Base-by-base conservation (phyloP, 64 coral and sea anemone species). In the Pocillopora damicornis region DNA sequence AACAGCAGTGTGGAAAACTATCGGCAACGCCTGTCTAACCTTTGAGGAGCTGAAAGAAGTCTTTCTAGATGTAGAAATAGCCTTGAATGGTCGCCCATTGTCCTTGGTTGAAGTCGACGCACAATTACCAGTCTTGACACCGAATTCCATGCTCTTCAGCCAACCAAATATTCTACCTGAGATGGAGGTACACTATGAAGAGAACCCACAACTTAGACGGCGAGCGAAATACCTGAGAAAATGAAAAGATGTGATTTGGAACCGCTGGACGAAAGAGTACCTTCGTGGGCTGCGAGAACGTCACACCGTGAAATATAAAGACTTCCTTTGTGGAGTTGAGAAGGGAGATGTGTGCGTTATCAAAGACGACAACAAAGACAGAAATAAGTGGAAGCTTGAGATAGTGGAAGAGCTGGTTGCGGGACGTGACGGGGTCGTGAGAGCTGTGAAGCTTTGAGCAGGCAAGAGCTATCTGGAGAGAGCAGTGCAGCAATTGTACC, bases 161-260 rank as follows among this genome's bases (percentile, higher is more conserved):
- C 75, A 88, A 15, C 35, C 20, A 6, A 51, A 89, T 35, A 57
- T 72, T 1, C 12, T 67, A 37, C 75, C 76, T 58, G 87, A 89
- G 61, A 61, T 62, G 37, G 61, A 89, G 22, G 18, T 11, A 58
- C 45, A 89, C 12, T n/a, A 56, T 11, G 17, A 23, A 56, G 82
- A 83, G 17, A 34, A 71, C 17, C 59, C 5, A 36, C 5, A 38
- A 51, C 20, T 88, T 15, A 88, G 51, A 18, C 60, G 57, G 35
- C 75, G 87, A 16, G 87, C 59, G 37, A 36, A 61, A 5, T 88
- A 88, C 15, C 76, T 88, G 18, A 65, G 35, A 2, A 63, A 76
- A 16, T 89, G 75, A 16, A 89, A 89, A 36, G 87, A 89, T 30
- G 42, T 16, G 15, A 42, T 89, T 9, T 89, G 87, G 87, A 64